Percentiles rank a stretch among this genome's conserved stretches.
phyloP scores from a whole-genome alignment of 1,140 invertebrate genomes.

The Zaprionus kolodkinae region DNA sequence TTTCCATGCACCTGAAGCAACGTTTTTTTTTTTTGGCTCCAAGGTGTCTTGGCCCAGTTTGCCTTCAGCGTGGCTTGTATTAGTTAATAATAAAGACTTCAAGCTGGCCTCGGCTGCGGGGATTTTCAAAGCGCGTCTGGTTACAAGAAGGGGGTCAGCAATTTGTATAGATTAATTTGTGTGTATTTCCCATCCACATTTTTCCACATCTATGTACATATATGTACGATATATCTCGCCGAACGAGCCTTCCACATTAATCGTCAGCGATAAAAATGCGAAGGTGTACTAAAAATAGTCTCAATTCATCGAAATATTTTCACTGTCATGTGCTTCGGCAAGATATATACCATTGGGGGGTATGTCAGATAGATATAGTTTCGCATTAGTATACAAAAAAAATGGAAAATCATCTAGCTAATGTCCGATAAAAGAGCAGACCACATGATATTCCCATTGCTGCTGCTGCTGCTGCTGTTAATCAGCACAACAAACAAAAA shows the following conservation, averaged over 20 bases:
- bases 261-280: conserved; percentile 55
- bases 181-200: no score
- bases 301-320: conserved; percentile 55
- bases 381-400: not conserved
- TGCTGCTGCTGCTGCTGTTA: not conserved
- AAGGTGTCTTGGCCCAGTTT: conserved; percentile 49
- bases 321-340: conserved; percentile 60
- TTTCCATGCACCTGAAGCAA: not conserved
- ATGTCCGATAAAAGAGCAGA: not conserved
- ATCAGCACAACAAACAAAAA: not conserved
- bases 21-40: not conserved
- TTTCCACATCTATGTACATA: not conserved
- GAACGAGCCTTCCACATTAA: conserved; percentile 40
- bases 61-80: conserved; percentile 46
- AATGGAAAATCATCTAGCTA: not conserved
- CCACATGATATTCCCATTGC: not conserved
- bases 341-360: not conserved
- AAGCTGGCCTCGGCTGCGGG: conserved; percentile 45
- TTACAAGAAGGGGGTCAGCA: conserved; percentile 12
- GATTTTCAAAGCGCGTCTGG: conserved; percentile 18
- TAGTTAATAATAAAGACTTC: conserved; percentile 3
- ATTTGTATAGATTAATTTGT: not conserved
- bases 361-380: not conserved
- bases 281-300: conserved; percentile 54
- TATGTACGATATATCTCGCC: not conserved